Percentiles rank a stretch among this genome's conserved stretches.
phyloP scores from a whole-genome alignment of 2,113 vertebrate genomes.

The Eurypyga helias region DNA sequence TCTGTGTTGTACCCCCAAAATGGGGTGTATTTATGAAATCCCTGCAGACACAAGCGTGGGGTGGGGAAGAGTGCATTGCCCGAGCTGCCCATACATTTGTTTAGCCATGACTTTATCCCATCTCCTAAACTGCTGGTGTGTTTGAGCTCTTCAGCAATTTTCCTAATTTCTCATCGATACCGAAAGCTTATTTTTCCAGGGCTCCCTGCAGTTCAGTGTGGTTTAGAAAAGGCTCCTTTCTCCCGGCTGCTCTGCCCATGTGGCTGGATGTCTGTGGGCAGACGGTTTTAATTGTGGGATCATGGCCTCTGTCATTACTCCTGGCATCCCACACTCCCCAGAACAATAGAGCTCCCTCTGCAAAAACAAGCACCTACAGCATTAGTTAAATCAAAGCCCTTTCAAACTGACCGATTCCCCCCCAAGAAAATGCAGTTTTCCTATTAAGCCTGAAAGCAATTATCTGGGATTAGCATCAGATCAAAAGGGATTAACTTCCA shows the following conservation, averaged over 20 bases:
- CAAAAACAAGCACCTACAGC: conserved; percentile 30
- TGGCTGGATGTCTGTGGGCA: neutral
- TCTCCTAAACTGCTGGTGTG: neutral
- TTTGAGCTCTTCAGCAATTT: neutral
- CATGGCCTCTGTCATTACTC: neutral
- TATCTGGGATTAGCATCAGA: conserved; percentile 78
- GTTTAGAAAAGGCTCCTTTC: neutral
- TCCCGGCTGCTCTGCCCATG: neutral
- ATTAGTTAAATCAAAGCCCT: neutral
- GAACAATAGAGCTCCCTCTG: conserved; percentile 13
- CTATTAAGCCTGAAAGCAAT: conserved; percentile 75
- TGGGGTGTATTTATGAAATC: rapidly evolving
- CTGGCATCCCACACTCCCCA: neutral
- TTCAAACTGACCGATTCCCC: conserved; percentile 18
- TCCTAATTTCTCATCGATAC: rapidly evolving
- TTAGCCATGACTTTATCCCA: neutral
- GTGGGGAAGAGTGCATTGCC: neutral
- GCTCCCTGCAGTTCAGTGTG: rapidly evolving
- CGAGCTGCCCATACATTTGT: rapidly evolving
- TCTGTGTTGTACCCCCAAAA: neutral
- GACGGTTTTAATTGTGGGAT: neutral
- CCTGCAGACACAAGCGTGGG: rapidly evolving
- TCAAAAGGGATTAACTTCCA: conserved; percentile 72
- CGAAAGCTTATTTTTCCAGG: neutral
- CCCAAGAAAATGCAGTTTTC: conserved; percentile 68